These are phyloP conservation scores for Drosophila flavopinicola DNA, from an alignment of 2,888 invertebrate genomes.

Conservation along the genomic window DNA sequence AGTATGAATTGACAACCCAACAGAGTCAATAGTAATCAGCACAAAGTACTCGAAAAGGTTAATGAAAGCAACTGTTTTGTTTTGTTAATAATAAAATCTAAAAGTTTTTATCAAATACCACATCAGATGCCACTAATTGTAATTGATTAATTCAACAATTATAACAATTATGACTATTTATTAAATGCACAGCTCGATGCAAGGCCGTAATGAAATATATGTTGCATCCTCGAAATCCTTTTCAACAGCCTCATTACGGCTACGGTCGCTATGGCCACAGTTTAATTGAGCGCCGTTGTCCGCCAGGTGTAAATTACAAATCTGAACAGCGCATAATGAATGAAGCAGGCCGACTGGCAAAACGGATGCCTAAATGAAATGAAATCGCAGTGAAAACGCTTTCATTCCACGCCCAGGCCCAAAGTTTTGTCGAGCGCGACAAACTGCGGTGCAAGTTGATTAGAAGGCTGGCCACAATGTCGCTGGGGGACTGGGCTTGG, in stretches of 20 bases:
- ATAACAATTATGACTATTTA: background rate
- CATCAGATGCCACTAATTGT: background rate
- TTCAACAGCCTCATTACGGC: slow-evolving; percentile 7
- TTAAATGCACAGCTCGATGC: background rate
- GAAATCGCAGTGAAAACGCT: slow-evolving; percentile 76
- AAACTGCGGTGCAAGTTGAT: slow-evolving; percentile 77
- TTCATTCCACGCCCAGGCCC: slow-evolving; percentile 59
- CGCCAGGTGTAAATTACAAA: slow-evolving; percentile 76
- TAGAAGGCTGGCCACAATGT: slow-evolving; percentile 65
- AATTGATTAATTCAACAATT: background rate
- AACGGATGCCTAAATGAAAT: slow-evolving; percentile 74
- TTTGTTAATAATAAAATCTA: no score
- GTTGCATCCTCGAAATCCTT: background rate
- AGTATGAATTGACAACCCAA: no score
- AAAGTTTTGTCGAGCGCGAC: slow-evolving; percentile 67
- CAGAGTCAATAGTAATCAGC: no score
- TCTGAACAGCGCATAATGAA: slow-evolving; percentile 75
- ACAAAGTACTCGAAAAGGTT: no score
- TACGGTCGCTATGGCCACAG: slow-evolving; percentile 27
- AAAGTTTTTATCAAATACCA: no score
- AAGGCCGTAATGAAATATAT: background rate
- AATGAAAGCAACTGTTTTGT: no score
- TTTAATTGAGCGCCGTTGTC: slow-evolving; percentile 50
- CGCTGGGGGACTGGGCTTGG: slow-evolving; percentile 11
- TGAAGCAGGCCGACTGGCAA: slow-evolving; percentile 43